Evolutionary conservation across 30 jellyfish, hydroid and myxozoan genomes (phyloP).

Genomic region (Rhopilema esculentum): DNA sequence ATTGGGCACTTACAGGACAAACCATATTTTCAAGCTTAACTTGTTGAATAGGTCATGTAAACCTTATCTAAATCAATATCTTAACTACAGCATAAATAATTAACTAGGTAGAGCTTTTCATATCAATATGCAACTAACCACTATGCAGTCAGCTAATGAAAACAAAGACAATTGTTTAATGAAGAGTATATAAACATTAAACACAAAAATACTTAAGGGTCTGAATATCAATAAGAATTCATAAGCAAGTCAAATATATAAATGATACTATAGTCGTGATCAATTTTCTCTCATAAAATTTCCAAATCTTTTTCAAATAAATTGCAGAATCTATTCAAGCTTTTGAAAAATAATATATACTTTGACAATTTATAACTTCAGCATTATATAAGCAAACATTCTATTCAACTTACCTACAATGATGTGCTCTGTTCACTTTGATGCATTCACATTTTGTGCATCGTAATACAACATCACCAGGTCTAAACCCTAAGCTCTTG

Average conservation of each 20-base stretch:
- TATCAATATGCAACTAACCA: not conserved
- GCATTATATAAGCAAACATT: no score
- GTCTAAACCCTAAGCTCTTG: conserved; percentile 66
- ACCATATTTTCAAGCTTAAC: no score
- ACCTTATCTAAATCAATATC: not conserved
- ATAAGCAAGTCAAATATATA: no score
- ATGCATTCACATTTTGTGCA: conserved; percentile 98
- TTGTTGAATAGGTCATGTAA: no score
- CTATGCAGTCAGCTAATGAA: not conserved
- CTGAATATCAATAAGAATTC: no score
- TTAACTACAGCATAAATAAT: not conserved
- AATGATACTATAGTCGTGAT: no score
- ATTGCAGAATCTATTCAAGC: no score
- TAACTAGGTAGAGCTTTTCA: not conserved
- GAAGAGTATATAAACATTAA: not conserved
- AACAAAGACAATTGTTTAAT: not conserved
- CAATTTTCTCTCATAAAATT: no score
- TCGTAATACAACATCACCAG: conserved; percentile 96
- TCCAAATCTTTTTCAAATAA: no score
- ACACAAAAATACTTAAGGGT: not conserved
- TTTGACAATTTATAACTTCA: no score
- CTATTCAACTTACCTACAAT: conserved; percentile 69
- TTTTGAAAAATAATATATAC: no score
- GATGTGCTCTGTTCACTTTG: conserved; percentile 91
- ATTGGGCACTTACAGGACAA: no score